Evolutionary conservation across 2,797 vertebrate species (phyloP), one percentile per base, ranked within the genome.

Genomic region (Heteromormyrus szaboi): DNA sequence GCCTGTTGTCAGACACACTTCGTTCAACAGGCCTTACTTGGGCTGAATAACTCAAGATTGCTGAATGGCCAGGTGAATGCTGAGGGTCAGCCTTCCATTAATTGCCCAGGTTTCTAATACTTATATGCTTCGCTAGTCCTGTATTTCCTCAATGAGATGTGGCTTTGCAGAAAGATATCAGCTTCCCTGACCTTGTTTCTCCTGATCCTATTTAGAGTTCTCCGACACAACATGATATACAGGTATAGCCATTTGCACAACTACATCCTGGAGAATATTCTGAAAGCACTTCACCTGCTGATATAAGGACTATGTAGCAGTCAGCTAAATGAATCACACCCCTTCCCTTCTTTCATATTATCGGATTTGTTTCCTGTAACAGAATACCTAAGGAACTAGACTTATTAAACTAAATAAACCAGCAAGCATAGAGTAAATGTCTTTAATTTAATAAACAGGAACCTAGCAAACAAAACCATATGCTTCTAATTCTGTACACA

Each of bases 31-130:
- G 81, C 46, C 46, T 25, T 29, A 19, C 44, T 51, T 51, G n/a
- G 44, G 81, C 81, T 51, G 81, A 50, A 79, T 79, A n/a, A 79
- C 41, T 84, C 79, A 76, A 54, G 68, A 87, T 65, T 89, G 93
- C 91, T 89, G 89, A 92, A 93, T 19, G 90, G 92, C 90, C 88
- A 91, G 89, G 90, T 89, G 87, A 65, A 90, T 94, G 95, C 93
- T 92, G 94, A 93, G 95, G 95, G 94, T 94, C 91, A 86, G 87
- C 88, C 92, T 91, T 91, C 90, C 91, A 95, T 94, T 95, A 95
- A 95, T 96, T 94, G 94, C 93, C 94, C 93, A 92, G 94, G 95
- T 94, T 94, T 91, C 93, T 95, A 95, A 95, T 91, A 84, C 44
- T 84, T 84, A 12, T n/a, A 25, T 25, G 11, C 72, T 19, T 44